phyloP scores from a whole-genome alignment of 2,888 invertebrate species.

The Eudemis profundana region DNA sequence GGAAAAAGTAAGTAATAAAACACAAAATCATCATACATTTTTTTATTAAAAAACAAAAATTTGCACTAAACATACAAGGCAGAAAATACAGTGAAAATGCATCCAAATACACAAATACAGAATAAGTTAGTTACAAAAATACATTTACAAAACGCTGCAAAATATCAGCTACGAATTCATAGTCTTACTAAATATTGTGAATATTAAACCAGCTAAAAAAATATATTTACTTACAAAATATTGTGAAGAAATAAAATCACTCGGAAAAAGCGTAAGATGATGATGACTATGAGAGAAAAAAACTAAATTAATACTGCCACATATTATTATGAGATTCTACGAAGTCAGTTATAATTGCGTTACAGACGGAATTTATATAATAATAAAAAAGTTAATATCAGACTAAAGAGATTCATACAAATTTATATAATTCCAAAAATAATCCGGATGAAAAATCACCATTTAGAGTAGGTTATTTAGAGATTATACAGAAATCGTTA shows the following conservation, averaged over 20 bases:
- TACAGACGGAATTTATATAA: background rate
- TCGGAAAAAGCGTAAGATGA: conserved; percentile 9
- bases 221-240: conserved; percentile 10
- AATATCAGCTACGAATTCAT: background rate
- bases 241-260: conserved; percentile 24
- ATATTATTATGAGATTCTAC: conserved; percentile 3
- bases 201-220: background rate
- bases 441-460: background rate
- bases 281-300: background rate
- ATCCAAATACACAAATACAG: conserved; percentile 28
- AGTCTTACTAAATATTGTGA: background rate
- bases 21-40: conserved; percentile 20
- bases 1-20: conserved; percentile 13
- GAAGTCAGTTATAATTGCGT: background rate
- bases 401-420: conserved; percentile 19
- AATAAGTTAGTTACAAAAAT: conserved; percentile 31
- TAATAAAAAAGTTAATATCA: background rate
- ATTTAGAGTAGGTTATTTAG: background rate
- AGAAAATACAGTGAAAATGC: conserved; percentile 23
- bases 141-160: conserved; percentile 2
- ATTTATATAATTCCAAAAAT: background rate
- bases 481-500: too few species aligned
- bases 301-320: background rate
- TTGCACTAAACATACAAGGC: conserved; percentile 40
- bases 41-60: conserved; percentile 42